Evolutionary conservation across 2,888 invertebrate genomes (phyloP), one percentile per base, ranked within the genome.

Genomic region (Eristalis intricaria): DNA sequence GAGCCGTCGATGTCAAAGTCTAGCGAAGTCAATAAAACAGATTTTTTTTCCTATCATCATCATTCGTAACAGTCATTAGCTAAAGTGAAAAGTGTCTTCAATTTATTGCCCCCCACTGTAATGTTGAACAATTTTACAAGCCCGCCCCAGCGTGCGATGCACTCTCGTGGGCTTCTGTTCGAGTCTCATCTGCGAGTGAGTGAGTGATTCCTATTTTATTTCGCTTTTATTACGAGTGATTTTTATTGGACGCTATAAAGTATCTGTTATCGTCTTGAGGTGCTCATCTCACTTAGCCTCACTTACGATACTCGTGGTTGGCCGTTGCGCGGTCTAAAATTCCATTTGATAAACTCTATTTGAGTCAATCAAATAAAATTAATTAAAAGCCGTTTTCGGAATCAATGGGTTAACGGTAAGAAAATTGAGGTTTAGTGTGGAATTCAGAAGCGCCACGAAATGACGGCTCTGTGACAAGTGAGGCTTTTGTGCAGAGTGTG

Each of bases 191-290:
- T 32, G 19, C 63, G n/a, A 15, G 26, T 63, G 63, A 15, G 26
- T 63, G 63, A 63, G 63, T 63, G 63, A 63, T 63, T 63, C 32
- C 63, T 63, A 63, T 63, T 63, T 63, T 63, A 63, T 63, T 63
- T 26, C 32, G 63, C 32, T 63, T 63, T 63, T 63, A 63, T 63
- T 26, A 63, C 63, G 32, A 63, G 32, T 32, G 63, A 63, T 32
- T 63, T 63, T 63, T 63, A 63, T 63, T 63, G 63, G 63, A 15
- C 23, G 50, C 50, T 50, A 50, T 50, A 50, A 50, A 50, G 50
- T 50, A 19, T 50, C 50, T 19, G 19, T 50, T 50, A 50, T 50
- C 50, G 50, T 19, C 19, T 8, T 19, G 19, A 50, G 50, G 50
- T 50, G 50, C 19, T 50, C 50, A 2, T 50, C 50, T 50, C 50